Evolutionary conservation across 2,113 vertebrate genomes (phyloP).

Genomic region (Sinocyclocheilus grahami): DNA sequence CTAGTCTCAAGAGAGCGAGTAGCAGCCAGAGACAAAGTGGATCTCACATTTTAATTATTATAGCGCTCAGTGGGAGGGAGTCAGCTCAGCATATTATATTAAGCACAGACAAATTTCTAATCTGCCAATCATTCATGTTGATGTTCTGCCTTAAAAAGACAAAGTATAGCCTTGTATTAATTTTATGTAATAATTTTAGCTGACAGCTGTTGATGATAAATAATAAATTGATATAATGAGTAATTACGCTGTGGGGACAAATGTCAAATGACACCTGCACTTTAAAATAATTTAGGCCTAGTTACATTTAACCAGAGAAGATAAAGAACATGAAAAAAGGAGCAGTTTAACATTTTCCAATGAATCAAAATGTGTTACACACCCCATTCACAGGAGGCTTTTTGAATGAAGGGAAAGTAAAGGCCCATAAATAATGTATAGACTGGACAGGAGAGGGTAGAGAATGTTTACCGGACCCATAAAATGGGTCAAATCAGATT

Average conservation of each 20-base stretch:
- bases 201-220: slow-evolving; percentile 10
- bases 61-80: not conserved
- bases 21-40: not conserved
- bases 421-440: not conserved
- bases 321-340: not conserved
- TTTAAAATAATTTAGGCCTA: not conserved
- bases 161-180: too few species aligned
- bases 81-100: slow-evolving; percentile 16
- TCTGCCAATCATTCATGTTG: not conserved
- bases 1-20: not conserved
- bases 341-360: not conserved
- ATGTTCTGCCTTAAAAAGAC: not conserved
- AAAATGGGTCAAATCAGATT: slow-evolving; percentile 5
- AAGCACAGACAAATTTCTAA: not conserved
- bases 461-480: not conserved
- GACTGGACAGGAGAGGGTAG: not conserved
- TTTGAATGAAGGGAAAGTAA: not conserved
- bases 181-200: not conserved
- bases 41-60: slow-evolving; percentile 17
- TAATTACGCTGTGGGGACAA: not conserved
- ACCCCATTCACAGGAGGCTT: slow-evolving; percentile 1
- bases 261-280: slow-evolving; percentile 6
- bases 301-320: not conserved
- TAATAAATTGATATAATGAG: not conserved
- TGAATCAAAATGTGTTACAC: not conserved